Conservation (phyloP, 1,140 invertebrate genomes). For the Heliconius melpomene region DNA sequence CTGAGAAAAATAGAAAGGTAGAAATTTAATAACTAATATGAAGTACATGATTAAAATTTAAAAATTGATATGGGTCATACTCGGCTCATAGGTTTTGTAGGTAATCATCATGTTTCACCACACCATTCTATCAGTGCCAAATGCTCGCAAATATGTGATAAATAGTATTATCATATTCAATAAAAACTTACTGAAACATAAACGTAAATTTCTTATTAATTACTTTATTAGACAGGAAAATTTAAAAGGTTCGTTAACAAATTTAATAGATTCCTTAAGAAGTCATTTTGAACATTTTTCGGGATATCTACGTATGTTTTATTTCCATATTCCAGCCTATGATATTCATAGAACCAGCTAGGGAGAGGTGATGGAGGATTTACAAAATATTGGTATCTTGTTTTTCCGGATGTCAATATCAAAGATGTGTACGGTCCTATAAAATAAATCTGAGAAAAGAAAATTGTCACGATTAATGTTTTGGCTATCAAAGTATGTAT, state of each 20-base stretch:
- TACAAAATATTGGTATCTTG: slow-evolving; percentile 49
- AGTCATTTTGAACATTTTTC: slow-evolving; percentile 39
- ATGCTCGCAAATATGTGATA: no score
- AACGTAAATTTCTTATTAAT: background rate
- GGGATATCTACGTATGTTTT: slow-evolving; percentile 45
- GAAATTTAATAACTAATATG: no score
- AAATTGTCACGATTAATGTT: no score
- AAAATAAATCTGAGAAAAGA: slow-evolving; percentile 55
- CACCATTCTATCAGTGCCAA: no score
- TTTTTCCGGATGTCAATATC: slow-evolving; percentile 37
- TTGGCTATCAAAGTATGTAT: no score
- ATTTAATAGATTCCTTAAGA: slow-evolving; percentile 42
- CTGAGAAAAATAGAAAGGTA: no score
- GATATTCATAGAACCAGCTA: slow-evolving; percentile 52
- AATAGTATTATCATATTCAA: background rate
- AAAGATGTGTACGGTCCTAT: slow-evolving; percentile 47
- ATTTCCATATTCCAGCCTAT: slow-evolving; percentile 20
- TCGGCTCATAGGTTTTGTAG: no score
- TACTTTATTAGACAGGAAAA: slow-evolving; percentile 37
- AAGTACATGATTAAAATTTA: no score
- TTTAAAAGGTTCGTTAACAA: slow-evolving; percentile 42
- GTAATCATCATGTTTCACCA: no score
- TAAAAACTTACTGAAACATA: background rate
- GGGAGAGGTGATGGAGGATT: slow-evolving; percentile 45
- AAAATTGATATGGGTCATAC: no score